Base-by-base conservation (phyloP, 1,140 invertebrate species). In the Maconellicoccus hirsutus region DNA sequence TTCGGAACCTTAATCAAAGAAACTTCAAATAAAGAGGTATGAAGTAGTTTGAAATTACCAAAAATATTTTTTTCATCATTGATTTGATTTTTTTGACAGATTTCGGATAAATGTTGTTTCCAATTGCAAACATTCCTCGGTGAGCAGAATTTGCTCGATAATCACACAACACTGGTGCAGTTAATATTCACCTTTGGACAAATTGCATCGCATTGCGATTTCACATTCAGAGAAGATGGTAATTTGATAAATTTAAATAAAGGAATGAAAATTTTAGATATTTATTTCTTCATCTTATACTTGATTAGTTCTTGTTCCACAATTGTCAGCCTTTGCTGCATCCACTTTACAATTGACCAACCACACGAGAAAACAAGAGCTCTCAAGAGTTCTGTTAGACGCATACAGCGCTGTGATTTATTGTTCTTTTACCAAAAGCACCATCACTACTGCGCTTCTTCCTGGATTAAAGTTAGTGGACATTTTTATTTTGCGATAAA, bases 51-150 rank as follows among this genome's bases (percentile, higher is more conserved):
- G 16, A 19, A 7, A 19, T n/a, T n/a, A n/a, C n/a, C n/a, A n/a
- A n/a, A n/a, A n/a, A n/a, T 66, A 25, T 26, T 16, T 66, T 80
- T 81, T 71, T 79, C 88, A 14, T 82, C 87, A 73, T 85, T 83
- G 16, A 82, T 84, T 70, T 82, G 83, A 52, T 82, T 76, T 69
- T 76, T 80, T 0, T 79, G 75, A 73, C 79, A 88, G 81, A 83
- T 87, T 21, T 81, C 86, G 70, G 87, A 89, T 75, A 87, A 89
- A 79, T 85, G 85, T 33, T 85, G 86, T 75, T 82, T 89, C 77
- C 87, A 89, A 75, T 77, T 90, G n/a, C 86, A 89, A 78, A 84
- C 82, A 2, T 86, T 88, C 52, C 77, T 86, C 59, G 81, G 82
- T 74, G 85, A 87, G 73, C 74, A 80, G 3, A 71, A 79, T 6